phyloP scores from a whole-genome alignment of 2,113 vertebrate species.

The Amblyopsis rosae region DNA sequence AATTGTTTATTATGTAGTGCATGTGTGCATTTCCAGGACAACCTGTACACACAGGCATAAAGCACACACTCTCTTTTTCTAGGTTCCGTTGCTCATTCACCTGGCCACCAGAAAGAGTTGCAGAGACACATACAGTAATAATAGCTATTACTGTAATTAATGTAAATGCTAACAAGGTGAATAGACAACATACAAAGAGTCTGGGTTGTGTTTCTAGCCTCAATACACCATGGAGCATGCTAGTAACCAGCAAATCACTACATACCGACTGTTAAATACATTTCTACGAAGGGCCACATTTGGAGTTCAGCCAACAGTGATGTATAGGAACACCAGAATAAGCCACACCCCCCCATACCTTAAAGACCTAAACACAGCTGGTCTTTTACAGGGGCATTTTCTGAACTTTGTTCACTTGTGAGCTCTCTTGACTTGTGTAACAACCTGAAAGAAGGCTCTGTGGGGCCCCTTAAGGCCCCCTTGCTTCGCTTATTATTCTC shows the following conservation, averaged over 20 bases:
- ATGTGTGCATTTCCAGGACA: slow-evolving; percentile 58
- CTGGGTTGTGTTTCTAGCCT: no score
- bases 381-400: slow-evolving; percentile 62
- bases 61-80: slow-evolving; percentile 23
- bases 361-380: slow-evolving; percentile 37
- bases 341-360: slow-evolving; percentile 26
- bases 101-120: slow-evolving; percentile 12
- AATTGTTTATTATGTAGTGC: slow-evolving; percentile 64
- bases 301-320: no score
- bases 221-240: no score
- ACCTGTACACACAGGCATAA: slow-evolving; percentile 52
- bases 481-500: slow-evolving; percentile 41
- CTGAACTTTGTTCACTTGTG: slow-evolving; percentile 54
- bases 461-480: slow-evolving; percentile 43
- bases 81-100: slow-evolving; percentile 2
- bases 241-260: no score
- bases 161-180: no score
- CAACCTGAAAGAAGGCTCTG: slow-evolving; percentile 48
- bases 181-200: no score
- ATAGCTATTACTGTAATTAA: no score
- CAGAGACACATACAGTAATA: not conserved
- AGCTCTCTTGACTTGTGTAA: slow-evolving; percentile 51
- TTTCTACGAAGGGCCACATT: no score
- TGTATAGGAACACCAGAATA: slow-evolving; percentile 12
- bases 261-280: no score